Conservation (phyloP, 2,113 vertebrate species). For the Antechinus stuartii region DNA sequence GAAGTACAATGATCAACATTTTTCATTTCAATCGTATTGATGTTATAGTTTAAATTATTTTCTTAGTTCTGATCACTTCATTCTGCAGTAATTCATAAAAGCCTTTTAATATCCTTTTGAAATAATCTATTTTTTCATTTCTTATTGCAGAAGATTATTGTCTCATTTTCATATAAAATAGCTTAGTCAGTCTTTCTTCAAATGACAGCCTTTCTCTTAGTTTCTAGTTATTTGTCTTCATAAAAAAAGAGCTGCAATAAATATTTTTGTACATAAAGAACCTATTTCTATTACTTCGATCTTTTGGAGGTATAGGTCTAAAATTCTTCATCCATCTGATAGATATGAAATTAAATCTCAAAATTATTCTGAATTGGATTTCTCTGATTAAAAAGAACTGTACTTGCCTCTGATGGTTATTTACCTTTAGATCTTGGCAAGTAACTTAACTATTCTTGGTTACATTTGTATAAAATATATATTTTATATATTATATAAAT, state of each 20-base stretch:
- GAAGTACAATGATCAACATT: background rate
- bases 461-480: background rate
- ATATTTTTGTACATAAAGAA: background rate
- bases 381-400: background rate
- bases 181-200: background rate
- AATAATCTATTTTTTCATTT: background rate
- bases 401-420: background rate
- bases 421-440: background rate
- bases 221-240: background rate
- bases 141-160: background rate
- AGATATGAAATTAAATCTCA: background rate
- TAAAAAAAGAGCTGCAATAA: background rate
- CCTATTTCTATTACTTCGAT: background rate
- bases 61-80: background rate
- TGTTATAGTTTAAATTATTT: background rate
- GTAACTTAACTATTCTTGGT: background rate
- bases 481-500: background rate
- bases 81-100: background rate
- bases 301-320: background rate
- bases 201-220: background rate
- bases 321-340: background rate
- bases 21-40: background rate
- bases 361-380: background rate
- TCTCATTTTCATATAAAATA: background rate
- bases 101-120: background rate